Conservation (phyloP, 2,888 invertebrate species). For the Drosophila anceps region DNA sequence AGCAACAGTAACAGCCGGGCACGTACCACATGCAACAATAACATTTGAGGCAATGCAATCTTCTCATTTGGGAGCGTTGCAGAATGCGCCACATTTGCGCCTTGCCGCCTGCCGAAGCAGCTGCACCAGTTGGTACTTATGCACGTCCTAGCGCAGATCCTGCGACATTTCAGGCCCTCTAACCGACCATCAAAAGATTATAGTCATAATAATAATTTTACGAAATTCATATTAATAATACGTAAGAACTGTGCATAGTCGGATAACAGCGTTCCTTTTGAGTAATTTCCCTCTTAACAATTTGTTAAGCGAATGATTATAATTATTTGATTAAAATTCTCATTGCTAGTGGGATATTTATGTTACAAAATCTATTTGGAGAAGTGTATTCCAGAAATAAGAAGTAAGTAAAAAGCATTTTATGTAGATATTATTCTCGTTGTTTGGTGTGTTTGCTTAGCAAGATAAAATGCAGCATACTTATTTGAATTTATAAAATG, state of each 20-base stretch:
- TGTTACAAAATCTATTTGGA: neutral
- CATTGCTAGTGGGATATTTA: neutral
- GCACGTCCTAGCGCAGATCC: neutral
- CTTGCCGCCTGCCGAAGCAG: constrained; percentile 41
- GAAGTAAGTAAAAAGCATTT: neutral
- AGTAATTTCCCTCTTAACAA: neutral
- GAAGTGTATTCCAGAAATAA: constrained; percentile 10
- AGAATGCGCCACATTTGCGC: constrained; percentile 41
- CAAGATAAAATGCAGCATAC: constrained; percentile 37
- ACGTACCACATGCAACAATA: constrained; percentile 72
- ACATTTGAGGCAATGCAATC: constrained; percentile 56
- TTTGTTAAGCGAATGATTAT: neutral
- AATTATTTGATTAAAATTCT: neutral
- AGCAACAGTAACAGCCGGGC: constrained; percentile 12
- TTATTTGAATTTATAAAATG: constrained; percentile 51
- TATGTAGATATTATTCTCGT: neutral
- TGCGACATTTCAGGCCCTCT: constrained; percentile 40
- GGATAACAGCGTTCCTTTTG: neutral
- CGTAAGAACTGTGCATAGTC: neutral
- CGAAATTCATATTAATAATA: neutral
- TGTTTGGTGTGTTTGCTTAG: constrained; percentile 19
- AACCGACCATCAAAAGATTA: constrained; percentile 8
- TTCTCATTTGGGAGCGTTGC: constrained; percentile 59
- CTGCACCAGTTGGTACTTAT: constrained; percentile 17
- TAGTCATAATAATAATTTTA: neutral